A percentile compares a stretch with the other conserved stretches of the same genome.
phyloP scores from a whole-genome alignment of 2,888 invertebrate genomes.

The Drosophila ezoana region DNA sequence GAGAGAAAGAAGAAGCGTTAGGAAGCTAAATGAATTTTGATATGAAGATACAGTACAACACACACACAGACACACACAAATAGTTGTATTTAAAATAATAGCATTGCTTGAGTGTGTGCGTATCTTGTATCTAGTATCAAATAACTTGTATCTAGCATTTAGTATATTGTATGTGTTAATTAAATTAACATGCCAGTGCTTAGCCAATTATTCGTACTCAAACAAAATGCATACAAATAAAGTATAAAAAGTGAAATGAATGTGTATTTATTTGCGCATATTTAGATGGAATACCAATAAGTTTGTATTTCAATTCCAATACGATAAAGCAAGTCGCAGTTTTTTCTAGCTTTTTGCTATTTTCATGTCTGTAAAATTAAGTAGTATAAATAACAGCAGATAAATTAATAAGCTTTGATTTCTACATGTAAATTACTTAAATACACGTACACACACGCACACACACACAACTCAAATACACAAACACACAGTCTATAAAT shows the following conservation, averaged over 20 bases:
- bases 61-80: slow-evolving; percentile 15
- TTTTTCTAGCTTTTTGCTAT: slow-evolving; percentile 77
- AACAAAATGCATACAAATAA: slow-evolving; percentile 23
- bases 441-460: slow-evolving; percentile 24
- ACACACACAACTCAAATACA: slow-evolving; percentile 9
- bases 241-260: slow-evolving; percentile 5
- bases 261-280: slow-evolving; percentile 52
- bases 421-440: slow-evolving; percentile 56
- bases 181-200: slow-evolving; percentile 70
- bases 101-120: slow-evolving; percentile 56
- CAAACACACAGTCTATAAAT: slow-evolving; percentile 15
- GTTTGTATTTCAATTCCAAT: slow-evolving; percentile 45
- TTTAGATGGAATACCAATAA: slow-evolving; percentile 24
- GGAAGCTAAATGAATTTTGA: slow-evolving; percentile 13
- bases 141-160: slow-evolving; percentile 16
- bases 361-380: slow-evolving; percentile 73
- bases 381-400: slow-evolving; percentile 64
- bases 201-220: slow-evolving; percentile 68
- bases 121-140: slow-evolving; percentile 22
- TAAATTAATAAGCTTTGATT: slow-evolving; percentile 55
- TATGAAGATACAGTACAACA: slow-evolving; percentile 1
- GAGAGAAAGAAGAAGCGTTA: slow-evolving; percentile 10
- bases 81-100: slow-evolving; percentile 31
- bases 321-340: slow-evolving; percentile 54
- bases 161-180: slow-evolving; percentile 55